Percentiles rank a stretch among this genome's conserved stretches.
Conservation (phyloP, 2,888 invertebrate genomes). For the Brenthis hecate region DNA sequence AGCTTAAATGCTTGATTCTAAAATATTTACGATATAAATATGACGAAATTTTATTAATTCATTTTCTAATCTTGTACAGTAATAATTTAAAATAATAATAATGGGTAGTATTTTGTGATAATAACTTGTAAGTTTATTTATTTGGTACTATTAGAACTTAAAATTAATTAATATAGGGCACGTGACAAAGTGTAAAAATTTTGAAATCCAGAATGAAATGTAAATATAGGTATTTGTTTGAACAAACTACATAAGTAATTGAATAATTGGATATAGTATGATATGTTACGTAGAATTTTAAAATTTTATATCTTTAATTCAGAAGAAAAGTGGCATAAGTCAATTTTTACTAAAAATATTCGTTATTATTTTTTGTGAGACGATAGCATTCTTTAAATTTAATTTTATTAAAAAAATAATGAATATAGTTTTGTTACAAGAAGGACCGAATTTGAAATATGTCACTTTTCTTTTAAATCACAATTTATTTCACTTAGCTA, state of each 20-base stretch:
- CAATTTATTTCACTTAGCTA: slow-evolving; percentile 1
- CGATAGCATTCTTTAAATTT: not conserved
- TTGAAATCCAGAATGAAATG: slow-evolving; percentile 14
- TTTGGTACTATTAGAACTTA: too few relatives aligned
- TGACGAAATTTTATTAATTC: too few relatives aligned
- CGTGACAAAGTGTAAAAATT: slow-evolving; percentile 26
- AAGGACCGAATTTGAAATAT: not conserved
- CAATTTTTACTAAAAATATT: not conserved
- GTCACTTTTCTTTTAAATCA: slow-evolving; percentile 6
- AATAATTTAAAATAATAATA: too few relatives aligned
- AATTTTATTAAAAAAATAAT: not conserved
- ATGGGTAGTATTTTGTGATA: too few relatives aligned
- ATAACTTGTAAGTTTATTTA: too few relatives aligned
- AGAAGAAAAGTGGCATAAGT: slow-evolving; percentile 1
- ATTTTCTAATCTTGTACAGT: too few relatives aligned
- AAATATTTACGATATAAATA: too few relatives aligned
- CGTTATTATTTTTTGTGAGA: too few relatives aligned
- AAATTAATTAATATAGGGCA: not conserved
- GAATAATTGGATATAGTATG: slow-evolving; percentile 37
- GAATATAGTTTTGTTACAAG: not conserved
- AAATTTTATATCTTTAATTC: not conserved
- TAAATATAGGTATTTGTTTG: slow-evolving; percentile 23
- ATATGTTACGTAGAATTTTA: slow-evolving; percentile 36
- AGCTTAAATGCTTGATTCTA: too few relatives aligned
- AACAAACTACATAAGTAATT: slow-evolving; percentile 25